phyloP scores from a whole-genome alignment of 2,797 vertebrate species.

The Lophotriccus pileatus region DNA sequence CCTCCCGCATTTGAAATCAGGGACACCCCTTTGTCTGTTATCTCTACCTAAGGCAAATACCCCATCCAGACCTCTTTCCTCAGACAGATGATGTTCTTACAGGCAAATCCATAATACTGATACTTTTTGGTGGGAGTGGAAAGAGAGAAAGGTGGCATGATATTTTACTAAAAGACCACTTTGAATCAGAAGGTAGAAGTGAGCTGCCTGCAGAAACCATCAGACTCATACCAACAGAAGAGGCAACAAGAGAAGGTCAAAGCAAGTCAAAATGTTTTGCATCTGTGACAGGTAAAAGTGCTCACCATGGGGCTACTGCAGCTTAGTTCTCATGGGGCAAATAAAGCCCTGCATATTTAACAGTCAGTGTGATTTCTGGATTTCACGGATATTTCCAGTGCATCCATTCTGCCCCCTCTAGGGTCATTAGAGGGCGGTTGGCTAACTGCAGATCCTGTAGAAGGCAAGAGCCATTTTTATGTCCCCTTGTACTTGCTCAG shows the following conservation, averaged over 20 bases:
- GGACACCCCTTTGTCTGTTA: not conserved
- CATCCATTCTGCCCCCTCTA: not conserved
- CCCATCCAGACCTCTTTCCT: not conserved
- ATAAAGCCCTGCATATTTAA: not conserved
- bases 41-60: not conserved
- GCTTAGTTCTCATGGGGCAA: not conserved
- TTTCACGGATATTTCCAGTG: not conserved
- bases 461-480: not conserved
- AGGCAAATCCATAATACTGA: not conserved
- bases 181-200: not conserved
- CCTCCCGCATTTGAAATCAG: not conserved
- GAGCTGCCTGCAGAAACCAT: not conserved
- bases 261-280: not conserved
- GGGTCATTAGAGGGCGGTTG: not conserved
- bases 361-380: rapidly evolving
- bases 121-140: not conserved
- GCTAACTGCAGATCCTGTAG: not conserved
- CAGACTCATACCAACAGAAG: not conserved
- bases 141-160: not conserved
- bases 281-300: not conserved
- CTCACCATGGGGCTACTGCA: rapidly evolving
- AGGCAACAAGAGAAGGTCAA: not conserved
- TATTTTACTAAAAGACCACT: not conserved
- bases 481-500: not conserved
- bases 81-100: not conserved